Evolutionary conservation across 2,113 vertebrate species (phyloP), one percentile per base, ranked within the genome.

Genomic region (Scytalopus superciliaris): DNA sequence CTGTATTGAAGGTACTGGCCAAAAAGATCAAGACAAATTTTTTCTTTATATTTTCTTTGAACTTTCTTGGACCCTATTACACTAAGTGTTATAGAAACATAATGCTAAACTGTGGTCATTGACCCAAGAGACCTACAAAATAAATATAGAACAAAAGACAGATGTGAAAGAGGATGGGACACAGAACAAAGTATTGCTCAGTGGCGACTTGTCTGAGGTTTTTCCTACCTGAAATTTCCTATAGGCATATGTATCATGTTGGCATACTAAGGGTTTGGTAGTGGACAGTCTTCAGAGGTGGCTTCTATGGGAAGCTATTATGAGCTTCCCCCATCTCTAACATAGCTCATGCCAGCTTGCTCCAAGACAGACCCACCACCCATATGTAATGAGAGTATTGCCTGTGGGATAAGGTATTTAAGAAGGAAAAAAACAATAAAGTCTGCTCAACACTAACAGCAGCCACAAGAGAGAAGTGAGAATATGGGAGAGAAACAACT

Each of bases 241-340:
- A 0, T 25, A 50, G 22, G 5, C 4, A 13, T 27, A 33, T 4
- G 2, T 50, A 33, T 9, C 15, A 7, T 4, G 2, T 62, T 49
- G 28, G 6, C 1, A 2, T 31, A 19, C 7, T 8, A 49, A 45
- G 10, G 15, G 21, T 80, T 80, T 67, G 33, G 9, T 44, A 55
- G 25, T 5, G 12, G 33, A 15, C 31, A 4, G 5, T 14, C 19
- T 66, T 52, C 24, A 66, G 6, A 9, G 19, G 27, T 30, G 24
- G 19, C 25, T 37, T 69, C 35, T 39, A n/a, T 30, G 27, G 37
- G 9, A 50, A 69, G 25, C 37, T 63, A 37, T 30, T 30, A 40
- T 17, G 19, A 63, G 27, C 27, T 63, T 37, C 39, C 27, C 18
- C 5, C 12, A 12, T 33, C 23, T 64, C 76, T 6, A 9, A 42